Percentiles rank a stretch among this genome's conserved stretches.
phyloP scores from a whole-genome alignment of 92 coral and sea anemone genomes.

The Parazoanthus darwini region DNA sequence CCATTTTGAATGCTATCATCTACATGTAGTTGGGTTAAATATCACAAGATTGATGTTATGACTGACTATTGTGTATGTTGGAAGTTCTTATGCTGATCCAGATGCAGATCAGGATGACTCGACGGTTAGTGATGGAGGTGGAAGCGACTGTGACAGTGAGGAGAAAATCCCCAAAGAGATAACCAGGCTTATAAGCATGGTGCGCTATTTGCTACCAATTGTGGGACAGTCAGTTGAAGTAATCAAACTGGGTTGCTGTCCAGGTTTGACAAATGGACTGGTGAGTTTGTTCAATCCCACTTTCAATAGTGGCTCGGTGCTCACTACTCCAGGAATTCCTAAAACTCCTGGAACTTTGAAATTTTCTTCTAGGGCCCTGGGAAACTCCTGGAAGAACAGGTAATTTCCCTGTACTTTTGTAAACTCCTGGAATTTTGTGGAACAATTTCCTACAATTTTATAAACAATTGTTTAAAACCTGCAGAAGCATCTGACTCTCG shows the following conservation, averaged over 20 bases:
- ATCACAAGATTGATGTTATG: neutral
- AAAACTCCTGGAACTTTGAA: too few relatives aligned
- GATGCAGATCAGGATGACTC: conserved; percentile 76
- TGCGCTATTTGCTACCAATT: conserved; percentile 83
- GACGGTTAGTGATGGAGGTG: conserved; percentile 55
- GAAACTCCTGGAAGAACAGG: too few relatives aligned
- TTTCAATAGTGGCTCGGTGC: too few relatives aligned
- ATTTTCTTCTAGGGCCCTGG: too few relatives aligned
- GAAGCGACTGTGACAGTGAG: conserved; percentile 50
- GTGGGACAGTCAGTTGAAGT: conserved; percentile 84
- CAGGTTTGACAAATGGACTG: conserved; percentile 93
- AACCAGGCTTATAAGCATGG: conserved; percentile 74
- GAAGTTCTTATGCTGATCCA: conserved; percentile 80
- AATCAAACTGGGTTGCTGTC: conserved; percentile 87
- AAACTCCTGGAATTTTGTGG: too few relatives aligned
- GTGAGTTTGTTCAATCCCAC: conserved; percentile 56
- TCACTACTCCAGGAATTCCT: too few relatives aligned
- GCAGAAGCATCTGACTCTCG: too few relatives aligned
- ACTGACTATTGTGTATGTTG: conserved; percentile 35
- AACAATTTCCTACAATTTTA: too few relatives aligned
- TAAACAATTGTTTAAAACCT: too few relatives aligned
- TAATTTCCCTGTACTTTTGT: too few relatives aligned
- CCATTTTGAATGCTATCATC: too few relatives aligned
- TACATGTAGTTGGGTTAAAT: too few relatives aligned
- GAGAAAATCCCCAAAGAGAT: conserved; percentile 56